Evolutionary conservation across 1,140 invertebrate species (phyloP).

Genomic region (Drosophila triauraria): DNA sequence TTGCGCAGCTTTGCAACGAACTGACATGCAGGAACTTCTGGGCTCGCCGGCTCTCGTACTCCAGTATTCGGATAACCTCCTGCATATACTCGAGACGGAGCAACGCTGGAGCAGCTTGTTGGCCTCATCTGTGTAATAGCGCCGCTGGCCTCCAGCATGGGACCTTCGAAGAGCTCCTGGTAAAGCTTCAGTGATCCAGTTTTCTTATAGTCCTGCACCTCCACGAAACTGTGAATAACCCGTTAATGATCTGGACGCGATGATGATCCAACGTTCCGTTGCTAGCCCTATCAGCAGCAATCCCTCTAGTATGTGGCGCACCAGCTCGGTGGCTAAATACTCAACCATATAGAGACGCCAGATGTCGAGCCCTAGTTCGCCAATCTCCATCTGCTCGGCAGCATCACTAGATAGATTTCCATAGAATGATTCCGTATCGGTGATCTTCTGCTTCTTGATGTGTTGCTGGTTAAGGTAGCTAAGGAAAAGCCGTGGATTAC

Average conservation of each 20-base stretch:
- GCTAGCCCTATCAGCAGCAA: slow-evolving; percentile 91
- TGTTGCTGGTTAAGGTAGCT: slow-evolving; percentile 94
- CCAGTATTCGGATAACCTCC: slow-evolving; percentile 92
- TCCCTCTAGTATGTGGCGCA: slow-evolving; percentile 91
- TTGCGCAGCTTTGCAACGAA: slow-evolving; percentile 87
- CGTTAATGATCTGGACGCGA: slow-evolving; percentile 92
- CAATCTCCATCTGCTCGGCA: slow-evolving; percentile 95
- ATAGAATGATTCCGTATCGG: slow-evolving; percentile 96
- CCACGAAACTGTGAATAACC: slow-evolving; percentile 95
- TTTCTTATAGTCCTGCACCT: slow-evolving; percentile 88
- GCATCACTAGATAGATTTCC: slow-evolving; percentile 88
- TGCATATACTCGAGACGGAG: slow-evolving; percentile 97
- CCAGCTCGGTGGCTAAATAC: slow-evolving; percentile 89
- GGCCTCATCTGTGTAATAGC: slow-evolving; percentile 93
- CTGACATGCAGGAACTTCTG: slow-evolving; percentile 93
- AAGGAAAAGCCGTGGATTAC: not conserved
- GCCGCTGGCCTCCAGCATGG: slow-evolving; percentile 93
- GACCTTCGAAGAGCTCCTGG: slow-evolving; percentile 94
- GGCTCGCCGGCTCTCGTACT: slow-evolving; percentile 93
- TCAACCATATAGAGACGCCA: slow-evolving; percentile 95
- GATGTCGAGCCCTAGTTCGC: slow-evolving; percentile 91
- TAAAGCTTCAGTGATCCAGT: slow-evolving; percentile 92
- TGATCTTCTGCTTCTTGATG: slow-evolving; percentile 94
- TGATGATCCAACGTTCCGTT: slow-evolving; percentile 88
- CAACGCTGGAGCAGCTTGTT: slow-evolving; percentile 91